A percentile compares a stretch with the other conserved stretches of the same genome.
These are phyloP conservation scores for Gila robusta DNA, from an alignment of 2,797 vertebrate genomes.

Conservation along the genomic window DNA sequence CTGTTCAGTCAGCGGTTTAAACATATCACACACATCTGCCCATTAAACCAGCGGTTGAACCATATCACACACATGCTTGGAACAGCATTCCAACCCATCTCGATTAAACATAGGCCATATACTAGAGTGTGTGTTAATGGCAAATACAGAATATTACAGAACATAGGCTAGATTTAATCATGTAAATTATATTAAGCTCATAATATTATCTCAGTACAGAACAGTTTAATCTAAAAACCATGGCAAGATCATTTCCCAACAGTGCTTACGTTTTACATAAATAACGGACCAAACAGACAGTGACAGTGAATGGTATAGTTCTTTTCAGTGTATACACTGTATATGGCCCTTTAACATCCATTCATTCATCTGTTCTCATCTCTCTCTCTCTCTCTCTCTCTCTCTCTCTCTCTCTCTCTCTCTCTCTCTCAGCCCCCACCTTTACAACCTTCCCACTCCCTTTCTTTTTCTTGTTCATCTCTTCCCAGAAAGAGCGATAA, in stretches of 20 bases:
- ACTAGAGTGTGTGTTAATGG: background rate
- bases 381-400: slow-evolving; percentile 88
- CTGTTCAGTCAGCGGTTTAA: slow-evolving; percentile 67
- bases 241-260: background rate
- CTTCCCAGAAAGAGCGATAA: slow-evolving; percentile 90
- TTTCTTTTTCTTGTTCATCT: slow-evolving; percentile 84
- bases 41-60: slow-evolving; percentile 66
- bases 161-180: background rate
- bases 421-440: slow-evolving; percentile 82
- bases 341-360: slow-evolving; percentile 87
- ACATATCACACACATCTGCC: slow-evolving; percentile 67
- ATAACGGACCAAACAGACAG: background rate
- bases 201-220: background rate
- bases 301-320: slow-evolving; percentile 48
- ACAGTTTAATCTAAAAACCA: background rate
- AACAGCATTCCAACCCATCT: slow-evolving; percentile 31
- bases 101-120: slow-evolving; percentile 2
- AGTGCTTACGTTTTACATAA: background rate
- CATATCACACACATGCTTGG: slow-evolving; percentile 58
- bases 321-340: slow-evolving; percentile 83
- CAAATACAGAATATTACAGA: background rate
- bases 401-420: slow-evolving; percentile 87
- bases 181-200: background rate
- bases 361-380: slow-evolving; percentile 82
- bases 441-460: slow-evolving; percentile 78